phyloP scores from a whole-genome alignment of 2,113 vertebrate species.

The Falco punctatus region DNA sequence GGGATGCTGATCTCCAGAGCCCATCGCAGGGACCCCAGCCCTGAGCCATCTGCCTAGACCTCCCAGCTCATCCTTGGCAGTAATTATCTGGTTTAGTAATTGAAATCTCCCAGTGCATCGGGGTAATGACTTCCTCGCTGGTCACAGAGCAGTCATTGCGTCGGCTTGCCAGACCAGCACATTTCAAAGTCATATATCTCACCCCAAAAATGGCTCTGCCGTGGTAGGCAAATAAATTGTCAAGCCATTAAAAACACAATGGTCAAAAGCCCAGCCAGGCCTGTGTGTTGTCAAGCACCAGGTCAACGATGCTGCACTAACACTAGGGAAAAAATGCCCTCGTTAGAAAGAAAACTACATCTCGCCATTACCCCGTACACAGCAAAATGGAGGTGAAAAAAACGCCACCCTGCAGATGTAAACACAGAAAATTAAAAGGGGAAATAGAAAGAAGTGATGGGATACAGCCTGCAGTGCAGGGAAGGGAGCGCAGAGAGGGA shows the following conservation, averaged over 20 bases:
- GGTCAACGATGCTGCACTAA: neutral
- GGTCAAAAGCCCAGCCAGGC: neutral
- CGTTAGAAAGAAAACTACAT: neutral
- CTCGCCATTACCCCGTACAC: neutral
- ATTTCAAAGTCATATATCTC: neutral
- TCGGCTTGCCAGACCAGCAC: neutral
- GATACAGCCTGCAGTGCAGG: neutral
- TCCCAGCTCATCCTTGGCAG: neutral
- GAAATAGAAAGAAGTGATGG: neutral
- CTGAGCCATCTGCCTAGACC: neutral
- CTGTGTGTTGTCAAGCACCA: neutral
- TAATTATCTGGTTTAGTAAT: neutral
- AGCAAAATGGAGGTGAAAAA: neutral
- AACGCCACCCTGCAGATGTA: neutral
- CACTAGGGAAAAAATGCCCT: neutral
- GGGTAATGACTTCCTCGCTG: neutral
- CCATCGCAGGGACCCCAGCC: neutral
- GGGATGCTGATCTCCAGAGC: neutral
- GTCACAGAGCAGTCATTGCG: neutral
- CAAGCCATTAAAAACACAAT: neutral
- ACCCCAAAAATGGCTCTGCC: neutral
- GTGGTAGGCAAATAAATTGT: neutral
- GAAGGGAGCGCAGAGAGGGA: neutral
- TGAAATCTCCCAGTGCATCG: fast-evolving
- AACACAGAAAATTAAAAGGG: neutral